Conservation (phyloP, 1,140 invertebrate species). For the Limonius californicus region DNA sequence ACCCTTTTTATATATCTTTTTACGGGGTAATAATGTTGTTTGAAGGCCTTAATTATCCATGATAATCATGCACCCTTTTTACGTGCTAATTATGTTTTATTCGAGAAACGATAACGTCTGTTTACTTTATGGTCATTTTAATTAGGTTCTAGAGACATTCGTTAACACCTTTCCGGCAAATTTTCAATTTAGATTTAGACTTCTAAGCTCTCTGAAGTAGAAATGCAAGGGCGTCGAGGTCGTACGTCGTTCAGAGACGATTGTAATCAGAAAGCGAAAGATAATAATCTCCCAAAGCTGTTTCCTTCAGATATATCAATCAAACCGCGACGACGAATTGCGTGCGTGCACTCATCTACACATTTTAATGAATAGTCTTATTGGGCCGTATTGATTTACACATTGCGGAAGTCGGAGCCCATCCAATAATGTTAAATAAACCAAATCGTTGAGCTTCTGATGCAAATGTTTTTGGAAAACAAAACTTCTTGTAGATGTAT, state of each 20-base stretch:
- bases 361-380: background rate
- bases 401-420: too few species aligned
- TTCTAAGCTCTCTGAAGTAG: too few species aligned
- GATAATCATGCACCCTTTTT: conserved; percentile 16
- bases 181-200: too few species aligned
- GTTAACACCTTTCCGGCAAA: too few species aligned
- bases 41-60: conserved; percentile 22
- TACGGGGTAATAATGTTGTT: conserved; percentile 17
- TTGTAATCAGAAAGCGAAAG: background rate
- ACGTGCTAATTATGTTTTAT: background rate
- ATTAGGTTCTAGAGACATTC: too few species aligned
- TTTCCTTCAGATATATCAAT: background rate
- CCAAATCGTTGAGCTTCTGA: too few species aligned
- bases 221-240: background rate
- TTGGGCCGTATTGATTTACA: too few species aligned
- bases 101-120: background rate
- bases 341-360: background rate
- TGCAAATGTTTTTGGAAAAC: too few species aligned
- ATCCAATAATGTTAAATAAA: too few species aligned
- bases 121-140: background rate
- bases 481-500: too few species aligned
- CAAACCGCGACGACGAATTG: background rate
- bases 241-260: background rate
- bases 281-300: background rate
- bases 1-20: conserved; percentile 21